These are phyloP conservation scores for Mus caroli DNA, from an alignment of 2,797 vertebrate species.

Conservation along the genomic window DNA sequence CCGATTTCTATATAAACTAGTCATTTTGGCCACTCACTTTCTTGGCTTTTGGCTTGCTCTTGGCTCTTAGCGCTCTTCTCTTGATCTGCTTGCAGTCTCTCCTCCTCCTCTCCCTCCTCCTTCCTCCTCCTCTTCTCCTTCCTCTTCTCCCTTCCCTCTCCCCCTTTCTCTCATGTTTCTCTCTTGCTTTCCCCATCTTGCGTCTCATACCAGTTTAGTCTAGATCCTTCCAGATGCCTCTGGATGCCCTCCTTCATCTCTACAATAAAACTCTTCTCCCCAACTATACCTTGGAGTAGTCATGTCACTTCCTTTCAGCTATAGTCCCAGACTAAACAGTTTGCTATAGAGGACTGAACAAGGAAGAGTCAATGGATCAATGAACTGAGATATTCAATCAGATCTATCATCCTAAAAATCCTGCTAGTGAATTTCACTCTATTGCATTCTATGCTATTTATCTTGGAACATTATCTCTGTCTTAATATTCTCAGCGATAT, in stretches of 20 bases:
- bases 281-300: background rate
- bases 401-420: constrained; percentile 32
- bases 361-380: constrained; percentile 8
- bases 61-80: background rate
- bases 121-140: rapidly evolving
- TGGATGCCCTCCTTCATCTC: background rate
- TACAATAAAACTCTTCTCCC: background rate
- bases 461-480: background rate
- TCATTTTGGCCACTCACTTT: background rate
- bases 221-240: background rate
- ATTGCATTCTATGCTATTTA: background rate
- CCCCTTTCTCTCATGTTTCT: background rate
- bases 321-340: background rate
- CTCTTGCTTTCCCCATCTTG: background rate
- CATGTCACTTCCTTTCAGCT: background rate
- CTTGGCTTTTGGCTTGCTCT: background rate
- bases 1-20: background rate
- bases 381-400: constrained; percentile 47
- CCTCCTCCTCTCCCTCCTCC: too few relatives aligned
- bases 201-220: background rate
- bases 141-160: rapidly evolving
- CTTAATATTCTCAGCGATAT: background rate
- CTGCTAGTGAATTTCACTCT: background rate
- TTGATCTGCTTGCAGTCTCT: background rate
- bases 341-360: background rate